Evolutionary conservation across 2,888 invertebrate species (phyloP).

Genomic region (Cepaea hortensis): DNA sequence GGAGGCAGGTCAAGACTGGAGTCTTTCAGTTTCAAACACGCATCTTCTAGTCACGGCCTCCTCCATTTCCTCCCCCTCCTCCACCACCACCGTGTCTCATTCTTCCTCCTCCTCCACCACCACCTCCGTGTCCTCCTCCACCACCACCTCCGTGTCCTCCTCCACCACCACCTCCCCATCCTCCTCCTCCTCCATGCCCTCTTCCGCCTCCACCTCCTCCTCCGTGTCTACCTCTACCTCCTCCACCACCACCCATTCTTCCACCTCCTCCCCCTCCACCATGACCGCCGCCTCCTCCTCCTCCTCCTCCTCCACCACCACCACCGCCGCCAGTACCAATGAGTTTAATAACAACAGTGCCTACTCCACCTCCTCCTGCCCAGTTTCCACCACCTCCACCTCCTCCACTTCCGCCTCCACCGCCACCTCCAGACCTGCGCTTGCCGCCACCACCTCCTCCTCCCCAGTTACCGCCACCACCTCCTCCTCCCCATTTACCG

Average conservation of each 20-base stretch:
- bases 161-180: not conserved
- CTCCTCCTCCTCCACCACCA: not conserved
- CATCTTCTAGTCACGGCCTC: not conserved
- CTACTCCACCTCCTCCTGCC: not conserved
- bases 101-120: not conserved
- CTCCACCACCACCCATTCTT: not conserved
- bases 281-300: not conserved
- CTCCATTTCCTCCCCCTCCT: not conserved
- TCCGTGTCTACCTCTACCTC: too few species aligned
- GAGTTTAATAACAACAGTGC: not conserved
- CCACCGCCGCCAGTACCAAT: not conserved
- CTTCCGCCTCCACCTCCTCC: not conserved
- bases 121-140: not conserved
- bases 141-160: not conserved
- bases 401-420: not conserved
- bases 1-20: not conserved
- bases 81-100: not conserved
- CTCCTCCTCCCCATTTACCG: not conserved
- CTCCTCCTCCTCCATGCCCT: not conserved
- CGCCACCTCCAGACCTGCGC: not conserved
- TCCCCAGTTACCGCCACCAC: not conserved
- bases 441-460: not conserved
- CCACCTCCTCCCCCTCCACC: not conserved
- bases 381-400: not conserved
- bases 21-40: not conserved